Base-by-base conservation (phyloP, 2,113 vertebrate genomes). In the Chionis minor region DNA sequence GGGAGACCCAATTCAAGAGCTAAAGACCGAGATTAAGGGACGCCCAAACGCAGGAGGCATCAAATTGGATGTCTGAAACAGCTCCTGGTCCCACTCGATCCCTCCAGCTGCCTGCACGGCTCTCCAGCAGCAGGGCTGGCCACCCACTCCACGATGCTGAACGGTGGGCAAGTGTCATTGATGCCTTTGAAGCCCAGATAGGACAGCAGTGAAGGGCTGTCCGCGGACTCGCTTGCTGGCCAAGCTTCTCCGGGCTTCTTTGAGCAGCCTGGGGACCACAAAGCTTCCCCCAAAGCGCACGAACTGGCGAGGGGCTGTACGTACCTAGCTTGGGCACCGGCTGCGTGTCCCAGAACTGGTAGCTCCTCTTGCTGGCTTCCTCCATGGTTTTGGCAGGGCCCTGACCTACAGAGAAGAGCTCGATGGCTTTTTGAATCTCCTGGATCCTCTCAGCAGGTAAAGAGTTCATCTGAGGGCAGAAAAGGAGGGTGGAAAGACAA, bases 281-380 rank as follows among this genome's bases (percentile, higher is more conserved):
- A 45, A 22, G 27, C 59, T 51, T 49, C 59, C 54, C 51, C 21
- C 51, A 52, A 7, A 10, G 73, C 69, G 58, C 24, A 40, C 1
- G 5, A 8, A 42, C n/a, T 0, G 2, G 10, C 4, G 1, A 28
- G 30, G 10, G 49, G n/a, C 82, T 62, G 75, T 70, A 97, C 97
- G 0, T 98, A 99, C 99, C 99, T 69, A 99, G 97, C 92, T 99
- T 99, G 91, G 99, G 99, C 74, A 99, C 99, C 0, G 99, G 99
- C 95, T 99, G 99, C 0, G 99, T 99, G 97, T 99, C 99, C 99
- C 99, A 99, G 98, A 99, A 99, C 97, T 99, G 99, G 96, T 99
- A 99, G 98, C 99, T 99, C 94, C 99, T 98, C 86, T 99, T 99
- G 96, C 98, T 99, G 33, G 99, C 99, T 95, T 99, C 99, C 94